Percentiles rank a stretch among this genome's conserved stretches.
Evolutionary conservation across 2,888 invertebrate genomes (phyloP).

Genomic region (Volucella zonaria): DNA sequence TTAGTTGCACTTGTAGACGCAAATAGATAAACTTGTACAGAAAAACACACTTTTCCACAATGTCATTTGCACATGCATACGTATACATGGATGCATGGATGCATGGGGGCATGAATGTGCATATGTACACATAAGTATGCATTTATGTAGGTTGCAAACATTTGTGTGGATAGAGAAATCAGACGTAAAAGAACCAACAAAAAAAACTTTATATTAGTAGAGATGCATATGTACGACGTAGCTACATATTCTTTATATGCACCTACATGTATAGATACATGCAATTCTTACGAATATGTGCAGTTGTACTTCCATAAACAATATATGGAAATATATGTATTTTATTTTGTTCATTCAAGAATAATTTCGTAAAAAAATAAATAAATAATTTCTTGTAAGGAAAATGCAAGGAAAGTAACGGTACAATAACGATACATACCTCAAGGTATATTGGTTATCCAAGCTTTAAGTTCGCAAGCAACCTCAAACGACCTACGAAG

Average conservation of each 20-base stretch:
- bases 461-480: conserved; percentile 54
- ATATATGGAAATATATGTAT: too few relatives aligned
- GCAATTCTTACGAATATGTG: too few relatives aligned
- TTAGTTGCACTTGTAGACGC: too few relatives aligned
- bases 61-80: conserved; percentile 1
- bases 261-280: too few relatives aligned
- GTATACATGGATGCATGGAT: background rate
- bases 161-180: too few relatives aligned
- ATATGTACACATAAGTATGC: background rate
- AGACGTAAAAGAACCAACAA: too few relatives aligned
- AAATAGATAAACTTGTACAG: conserved; percentile 5
- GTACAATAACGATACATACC: conserved; percentile 62
- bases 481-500: conserved; percentile 51
- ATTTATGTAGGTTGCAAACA: conserved; percentile 2
- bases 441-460: conserved; percentile 39
- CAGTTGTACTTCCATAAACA: too few relatives aligned
- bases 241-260: too few relatives aligned
- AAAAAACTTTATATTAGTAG: too few relatives aligned
- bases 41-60: background rate
- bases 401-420: conserved; percentile 17
- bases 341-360: too few relatives aligned
- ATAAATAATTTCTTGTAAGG: background rate
- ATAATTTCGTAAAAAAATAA: background rate
- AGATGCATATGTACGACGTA: too few relatives aligned
- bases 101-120: too few relatives aligned